Percentiles rank a stretch among this genome's conserved stretches.
These are phyloP conservation scores for Gopherus evgoodei DNA, from an alignment of 2,113 vertebrate species.

Conservation along the genomic window DNA sequence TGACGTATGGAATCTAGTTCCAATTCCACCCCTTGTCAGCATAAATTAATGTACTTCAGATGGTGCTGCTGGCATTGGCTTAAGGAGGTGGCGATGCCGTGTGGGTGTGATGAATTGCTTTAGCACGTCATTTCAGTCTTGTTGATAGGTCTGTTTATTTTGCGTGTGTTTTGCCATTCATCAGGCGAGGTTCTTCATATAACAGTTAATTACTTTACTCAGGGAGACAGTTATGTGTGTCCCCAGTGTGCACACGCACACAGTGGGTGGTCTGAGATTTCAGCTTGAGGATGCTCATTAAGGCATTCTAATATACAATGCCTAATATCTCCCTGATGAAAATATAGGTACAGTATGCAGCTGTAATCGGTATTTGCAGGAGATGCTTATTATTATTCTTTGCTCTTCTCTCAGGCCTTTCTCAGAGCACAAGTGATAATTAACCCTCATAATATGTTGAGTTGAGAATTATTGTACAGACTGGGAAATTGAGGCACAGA, in stretches of 20 bases:
- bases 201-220: background rate
- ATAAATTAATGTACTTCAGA: background rate
- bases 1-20: fast-evolving
- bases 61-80: background rate
- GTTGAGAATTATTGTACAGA: background rate
- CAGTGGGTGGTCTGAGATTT: fast-evolving
- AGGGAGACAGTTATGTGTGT: background rate
- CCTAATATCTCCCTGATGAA: background rate
- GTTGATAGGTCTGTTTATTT: background rate
- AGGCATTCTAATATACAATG: background rate
- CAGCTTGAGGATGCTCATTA: background rate
- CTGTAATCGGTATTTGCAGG: background rate
- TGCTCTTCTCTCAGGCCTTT: background rate
- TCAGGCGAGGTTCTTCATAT: background rate
- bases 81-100: background rate
- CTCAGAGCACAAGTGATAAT: background rate
- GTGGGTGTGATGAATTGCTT: background rate
- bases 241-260: background rate
- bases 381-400: background rate
- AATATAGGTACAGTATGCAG: background rate
- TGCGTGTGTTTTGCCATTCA: background rate
- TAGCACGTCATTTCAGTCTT: background rate
- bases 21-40: fast-evolving
- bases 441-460: background rate
- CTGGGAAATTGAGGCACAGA: background rate